Evolutionary conservation across 2,888 invertebrate species (phyloP), one percentile per base, ranked within the genome.

Genomic region (Camponotus fellah): DNA sequence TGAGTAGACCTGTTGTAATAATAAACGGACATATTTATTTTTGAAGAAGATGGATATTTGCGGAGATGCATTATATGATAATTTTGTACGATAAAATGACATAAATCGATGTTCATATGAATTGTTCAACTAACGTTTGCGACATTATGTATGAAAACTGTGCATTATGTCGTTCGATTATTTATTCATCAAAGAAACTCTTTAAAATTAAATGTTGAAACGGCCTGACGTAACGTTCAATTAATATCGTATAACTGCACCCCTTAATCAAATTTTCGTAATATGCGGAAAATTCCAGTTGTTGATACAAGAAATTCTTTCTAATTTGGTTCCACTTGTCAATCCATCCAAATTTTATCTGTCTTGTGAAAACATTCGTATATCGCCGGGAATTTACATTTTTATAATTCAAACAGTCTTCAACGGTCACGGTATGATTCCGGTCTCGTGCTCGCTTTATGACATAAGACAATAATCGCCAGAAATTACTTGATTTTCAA

Each of bases 51-150:
- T 60, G 21, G 37, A 79, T 21, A 17, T 60, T 82, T 37, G 21
- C 17, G n/a, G 43, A 60, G 53, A 34, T 64, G 46, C 26, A 32
- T 17, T 74, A 74, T 72, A 17, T 12, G 60, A 43, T 6, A 77
- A 76, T 83, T 26, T 79, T 74, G n/a, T 21, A 87, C 26, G 40
- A 56, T 58, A 53, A 58, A 65, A 77, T 37, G 37, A 43, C 46
- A 5, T 17, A 43, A 40, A 75, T 83, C 74, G 69, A 66, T 80
- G 40, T 65, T 53, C 64, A 76, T 74, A 72, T 49, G 65, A 79
- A 58, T 76, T 26, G 68, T 34, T 26, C 21, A 74, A 34, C 21
- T 56, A 43, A 2, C 26, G 10, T 14, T 26, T 79, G 69, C 43
- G 80, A 77, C 69, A 56, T 46, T 26, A 12, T 21, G 10, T 21